Conservation (phyloP, 2,113 vertebrate species). For the Larimichthys polyactis region DNA sequence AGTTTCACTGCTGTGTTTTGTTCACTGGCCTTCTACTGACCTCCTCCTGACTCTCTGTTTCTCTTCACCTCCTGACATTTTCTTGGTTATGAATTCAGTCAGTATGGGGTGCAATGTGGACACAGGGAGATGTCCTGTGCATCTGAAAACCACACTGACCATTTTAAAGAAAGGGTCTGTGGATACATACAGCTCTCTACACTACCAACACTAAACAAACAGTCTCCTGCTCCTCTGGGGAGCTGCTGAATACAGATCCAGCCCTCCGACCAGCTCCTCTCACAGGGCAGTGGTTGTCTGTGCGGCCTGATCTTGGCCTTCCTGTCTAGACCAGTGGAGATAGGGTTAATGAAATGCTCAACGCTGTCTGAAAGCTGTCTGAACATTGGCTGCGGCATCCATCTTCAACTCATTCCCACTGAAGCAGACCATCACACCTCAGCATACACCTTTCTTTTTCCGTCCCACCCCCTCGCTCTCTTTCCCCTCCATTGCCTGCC, state of each 20-base stretch:
- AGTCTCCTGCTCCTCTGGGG: constrained; percentile 47
- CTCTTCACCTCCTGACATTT: constrained; percentile 70
- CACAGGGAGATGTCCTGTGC: constrained; percentile 52
- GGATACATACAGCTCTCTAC: constrained; percentile 39
- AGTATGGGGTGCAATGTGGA: constrained; percentile 29
- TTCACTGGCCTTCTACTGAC: constrained; percentile 56
- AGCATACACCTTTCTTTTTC: constrained; percentile 55
- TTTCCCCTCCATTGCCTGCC: constrained; percentile 34
- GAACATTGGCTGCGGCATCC: constrained; percentile 68
- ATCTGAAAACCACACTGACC: constrained; percentile 49
- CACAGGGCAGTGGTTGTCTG: constrained; percentile 70
- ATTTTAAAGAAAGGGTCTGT: constrained; percentile 52
- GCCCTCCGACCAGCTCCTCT: constrained; percentile 35
- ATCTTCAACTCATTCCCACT: constrained; percentile 62
- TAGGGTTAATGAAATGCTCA: constrained; percentile 82
- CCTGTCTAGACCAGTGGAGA: constrained; percentile 87
- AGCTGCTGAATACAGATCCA: constrained; percentile 23
- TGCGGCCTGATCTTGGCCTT: constrained; percentile 63
- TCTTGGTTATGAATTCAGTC: constrained; percentile 58
- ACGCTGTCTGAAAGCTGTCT: constrained; percentile 73
- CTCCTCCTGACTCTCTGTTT: constrained; percentile 65
- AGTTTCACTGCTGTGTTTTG: constrained; percentile 41
- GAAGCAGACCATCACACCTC: constrained; percentile 61
- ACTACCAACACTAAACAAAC: constrained; percentile 59
- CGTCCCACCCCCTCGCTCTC: constrained; percentile 11